Conservation (phyloP, 1,140 invertebrate species). For the Achatina immaculata region DNA sequence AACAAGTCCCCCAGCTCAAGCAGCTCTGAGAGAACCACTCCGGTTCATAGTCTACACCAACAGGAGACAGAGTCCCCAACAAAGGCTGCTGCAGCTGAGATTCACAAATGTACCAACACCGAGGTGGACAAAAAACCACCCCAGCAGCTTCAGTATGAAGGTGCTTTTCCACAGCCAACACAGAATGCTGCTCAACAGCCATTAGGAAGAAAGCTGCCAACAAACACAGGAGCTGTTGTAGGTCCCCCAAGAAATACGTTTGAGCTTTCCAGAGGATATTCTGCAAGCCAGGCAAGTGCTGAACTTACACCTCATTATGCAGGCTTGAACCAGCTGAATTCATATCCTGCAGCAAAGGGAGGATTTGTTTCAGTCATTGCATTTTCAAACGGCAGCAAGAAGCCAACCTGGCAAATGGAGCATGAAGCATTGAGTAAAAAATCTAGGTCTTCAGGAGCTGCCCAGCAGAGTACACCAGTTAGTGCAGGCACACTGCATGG, state of each 20-base stretch:
- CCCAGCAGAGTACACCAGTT: not conserved
- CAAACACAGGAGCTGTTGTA: not conserved
- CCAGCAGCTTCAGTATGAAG: not conserved
- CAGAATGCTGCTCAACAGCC: not conserved
- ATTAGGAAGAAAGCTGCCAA: not conserved
- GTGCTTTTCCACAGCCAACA: not conserved
- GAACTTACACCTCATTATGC: not conserved
- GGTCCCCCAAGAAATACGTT: not conserved
- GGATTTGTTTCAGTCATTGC: not conserved
- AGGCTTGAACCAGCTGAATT: not conserved
- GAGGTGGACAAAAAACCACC: not conserved
- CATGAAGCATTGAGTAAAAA: not conserved
- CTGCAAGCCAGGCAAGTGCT: not conserved
- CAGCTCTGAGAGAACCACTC: not conserved
- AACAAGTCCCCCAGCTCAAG: not conserved
- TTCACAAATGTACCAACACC: not conserved
- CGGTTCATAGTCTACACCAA: not conserved
- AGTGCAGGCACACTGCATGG: not conserved
- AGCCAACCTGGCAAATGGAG: constrained; percentile 5
- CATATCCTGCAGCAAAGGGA: not conserved
- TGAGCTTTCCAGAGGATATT: not conserved
- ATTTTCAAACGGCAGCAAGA: not conserved
- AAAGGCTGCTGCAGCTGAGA: not conserved
- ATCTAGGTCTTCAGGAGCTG: not conserved
- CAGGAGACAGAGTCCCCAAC: not conserved